Conservation (phyloP, 2,113 vertebrate genomes). For the Brachyistius frenatus region DNA sequence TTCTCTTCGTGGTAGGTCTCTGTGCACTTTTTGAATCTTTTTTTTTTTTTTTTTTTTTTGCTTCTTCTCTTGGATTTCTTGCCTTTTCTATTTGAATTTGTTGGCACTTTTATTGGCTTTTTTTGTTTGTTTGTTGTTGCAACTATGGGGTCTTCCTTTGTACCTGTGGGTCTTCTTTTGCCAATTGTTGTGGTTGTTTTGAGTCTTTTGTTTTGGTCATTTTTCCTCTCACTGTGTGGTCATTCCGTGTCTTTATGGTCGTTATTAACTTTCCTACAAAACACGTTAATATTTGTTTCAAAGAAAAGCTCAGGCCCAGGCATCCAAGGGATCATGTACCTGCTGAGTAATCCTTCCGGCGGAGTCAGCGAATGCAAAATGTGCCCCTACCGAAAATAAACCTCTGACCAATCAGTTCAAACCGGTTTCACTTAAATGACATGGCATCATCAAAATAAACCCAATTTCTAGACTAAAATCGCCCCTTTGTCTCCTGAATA, state of each 20-base stretch:
- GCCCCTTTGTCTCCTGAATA: not conserved
- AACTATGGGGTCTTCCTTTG: not conserved
- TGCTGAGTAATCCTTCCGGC: slow-evolving; percentile 1
- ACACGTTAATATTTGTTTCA: not conserved
- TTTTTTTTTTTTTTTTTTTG: not conserved
- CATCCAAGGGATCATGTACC: not conserved
- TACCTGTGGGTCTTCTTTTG: not conserved
- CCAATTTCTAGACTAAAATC: not conserved
- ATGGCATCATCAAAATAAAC: not conserved
- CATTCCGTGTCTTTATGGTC: no score
- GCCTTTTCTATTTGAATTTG: not conserved
- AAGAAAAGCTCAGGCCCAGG: not conserved
- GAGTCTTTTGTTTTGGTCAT: not conserved
- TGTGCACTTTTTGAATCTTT: not conserved
- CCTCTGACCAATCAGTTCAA: not conserved
- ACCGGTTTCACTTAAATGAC: not conserved
- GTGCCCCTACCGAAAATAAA: not conserved
- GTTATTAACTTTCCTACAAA: not conserved
- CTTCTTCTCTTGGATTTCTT: not conserved
- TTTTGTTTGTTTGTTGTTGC: not conserved
- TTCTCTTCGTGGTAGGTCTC: not conserved
- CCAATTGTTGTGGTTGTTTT: not conserved
- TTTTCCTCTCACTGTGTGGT: not conserved
- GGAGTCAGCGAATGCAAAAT: not conserved
- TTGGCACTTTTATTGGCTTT: no score